These are phyloP conservation scores for Xylocopa sonorina DNA, from an alignment of 1,140 invertebrate genomes.

Conservation along the genomic window DNA sequence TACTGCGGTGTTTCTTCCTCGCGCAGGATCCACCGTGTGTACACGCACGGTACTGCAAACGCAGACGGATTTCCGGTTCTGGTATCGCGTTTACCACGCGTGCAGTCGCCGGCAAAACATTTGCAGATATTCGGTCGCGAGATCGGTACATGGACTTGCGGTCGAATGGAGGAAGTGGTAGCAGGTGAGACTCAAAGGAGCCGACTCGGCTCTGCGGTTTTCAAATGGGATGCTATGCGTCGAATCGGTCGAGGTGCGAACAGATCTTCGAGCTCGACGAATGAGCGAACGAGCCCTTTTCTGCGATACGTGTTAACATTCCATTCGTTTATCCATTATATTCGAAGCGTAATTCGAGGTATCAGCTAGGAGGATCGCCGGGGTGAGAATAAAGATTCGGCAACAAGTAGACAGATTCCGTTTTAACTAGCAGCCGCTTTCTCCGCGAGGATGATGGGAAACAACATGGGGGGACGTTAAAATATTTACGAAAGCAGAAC, in stretches of 20 bases:
- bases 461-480: not conserved
- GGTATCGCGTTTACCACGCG: not conserved
- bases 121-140: not conserved
- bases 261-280: not conserved
- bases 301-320: not conserved
- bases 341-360: too few species aligned
- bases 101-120: not conserved
- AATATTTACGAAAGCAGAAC: not conserved
- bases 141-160: not conserved
- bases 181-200: conserved; percentile 22
- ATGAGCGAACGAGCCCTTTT: not conserved
- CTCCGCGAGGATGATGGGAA: not conserved
- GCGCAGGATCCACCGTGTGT: not conserved
- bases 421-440: not conserved
- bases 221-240: not conserved
- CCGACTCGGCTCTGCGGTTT: conserved; percentile 16
- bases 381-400: too few species aligned
- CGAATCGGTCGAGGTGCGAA: not conserved
- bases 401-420: not conserved
- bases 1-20: conserved; percentile 59
- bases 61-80: conserved; percentile 41
- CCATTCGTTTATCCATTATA: too few species aligned
- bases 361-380: too few species aligned
- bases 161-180: conserved; percentile 33
- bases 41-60: conserved; percentile 16